Conservation (phyloP, 2,888 invertebrate genomes). For the Troilus luridus region DNA sequence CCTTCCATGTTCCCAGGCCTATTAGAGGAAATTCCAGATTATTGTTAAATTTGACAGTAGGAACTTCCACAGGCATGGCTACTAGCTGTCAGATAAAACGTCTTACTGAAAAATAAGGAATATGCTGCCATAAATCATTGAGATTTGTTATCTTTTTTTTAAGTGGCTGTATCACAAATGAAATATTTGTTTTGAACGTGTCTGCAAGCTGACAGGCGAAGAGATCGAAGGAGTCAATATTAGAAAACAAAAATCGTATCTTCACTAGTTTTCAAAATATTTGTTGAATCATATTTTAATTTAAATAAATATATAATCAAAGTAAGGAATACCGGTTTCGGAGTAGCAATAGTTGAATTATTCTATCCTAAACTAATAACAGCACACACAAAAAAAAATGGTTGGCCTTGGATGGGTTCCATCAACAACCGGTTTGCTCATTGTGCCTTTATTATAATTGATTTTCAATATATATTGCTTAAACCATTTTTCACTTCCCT, state of each 20-base stretch:
- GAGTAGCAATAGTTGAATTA: not conserved
- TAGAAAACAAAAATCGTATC: not conserved
- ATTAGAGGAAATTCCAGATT: constrained; percentile 69
- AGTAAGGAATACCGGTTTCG: not conserved
- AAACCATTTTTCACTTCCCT: too few species aligned
- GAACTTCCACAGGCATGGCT: constrained; percentile 63
- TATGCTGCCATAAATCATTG: not conserved
- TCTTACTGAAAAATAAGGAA: not conserved
- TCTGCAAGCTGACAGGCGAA: not conserved
- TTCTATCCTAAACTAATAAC: not conserved
- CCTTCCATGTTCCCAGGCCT: constrained; percentile 70
- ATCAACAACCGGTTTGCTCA: too few species aligned
- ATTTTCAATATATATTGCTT: too few species aligned
- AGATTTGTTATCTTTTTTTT: not conserved
- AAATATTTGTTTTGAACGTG: not conserved
- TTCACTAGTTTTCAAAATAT: not conserved
- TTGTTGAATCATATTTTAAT: not conserved
- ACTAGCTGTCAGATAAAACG: not conserved
- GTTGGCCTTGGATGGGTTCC: too few species aligned
- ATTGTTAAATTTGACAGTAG: constrained; percentile 68
- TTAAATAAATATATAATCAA: not conserved
- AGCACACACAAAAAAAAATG: too few species aligned
- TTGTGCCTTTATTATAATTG: too few species aligned
- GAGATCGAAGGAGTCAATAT: not conserved
- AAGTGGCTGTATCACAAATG: not conserved